Evolutionary conservation across 2,888 invertebrate genomes (phyloP).

Genomic region (Sinohyriopsis cumingii): DNA sequence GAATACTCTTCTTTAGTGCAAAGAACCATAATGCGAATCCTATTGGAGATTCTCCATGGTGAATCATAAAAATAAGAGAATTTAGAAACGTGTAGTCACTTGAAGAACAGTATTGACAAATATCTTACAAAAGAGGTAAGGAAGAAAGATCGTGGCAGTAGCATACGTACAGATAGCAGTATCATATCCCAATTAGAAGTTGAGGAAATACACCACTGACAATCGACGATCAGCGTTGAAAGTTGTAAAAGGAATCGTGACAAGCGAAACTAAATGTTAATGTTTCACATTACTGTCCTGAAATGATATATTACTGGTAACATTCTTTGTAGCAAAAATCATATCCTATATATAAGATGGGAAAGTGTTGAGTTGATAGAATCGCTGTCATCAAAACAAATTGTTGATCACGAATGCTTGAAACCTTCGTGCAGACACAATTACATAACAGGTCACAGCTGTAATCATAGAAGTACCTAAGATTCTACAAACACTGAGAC

Average conservation of each 20-base stretch:
- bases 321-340: neutral
- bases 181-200: no score
- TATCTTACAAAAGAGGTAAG: no score
- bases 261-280: neutral
- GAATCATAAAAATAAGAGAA: no score
- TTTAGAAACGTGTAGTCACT: no score
- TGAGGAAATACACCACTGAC: no score
- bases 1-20: no score
- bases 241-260: neutral
- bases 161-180: no score
- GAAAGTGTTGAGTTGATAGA: neutral
- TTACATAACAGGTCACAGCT: neutral
- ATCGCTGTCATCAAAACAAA: neutral
- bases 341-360: constrained; percentile 1
- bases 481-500: neutral
- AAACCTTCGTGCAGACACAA: neutral
- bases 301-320: neutral
- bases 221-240: neutral
- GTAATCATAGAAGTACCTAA: neutral
- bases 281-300: neutral
- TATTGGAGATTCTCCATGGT: no score
- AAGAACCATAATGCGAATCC: no score
- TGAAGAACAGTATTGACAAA: no score
- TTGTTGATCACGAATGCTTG: neutral
- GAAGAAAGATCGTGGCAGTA: no score